Evolutionary conservation across 2,888 invertebrate species (phyloP).

Genomic region (Drosophila villosipedis): DNA sequence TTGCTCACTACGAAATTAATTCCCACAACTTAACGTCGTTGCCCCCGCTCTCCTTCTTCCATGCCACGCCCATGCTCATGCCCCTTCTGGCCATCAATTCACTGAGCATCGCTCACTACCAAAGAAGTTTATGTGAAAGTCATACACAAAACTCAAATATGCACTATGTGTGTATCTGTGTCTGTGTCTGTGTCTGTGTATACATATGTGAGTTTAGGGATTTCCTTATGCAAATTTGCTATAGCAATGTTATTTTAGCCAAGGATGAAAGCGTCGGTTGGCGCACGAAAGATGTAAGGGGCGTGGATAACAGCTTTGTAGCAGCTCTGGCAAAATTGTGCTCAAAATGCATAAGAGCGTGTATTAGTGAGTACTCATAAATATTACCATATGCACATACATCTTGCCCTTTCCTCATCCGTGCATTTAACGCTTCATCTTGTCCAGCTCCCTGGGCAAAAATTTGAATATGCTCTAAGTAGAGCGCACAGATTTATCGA

Average conservation of each 20-base stretch:
- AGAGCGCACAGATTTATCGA: slow-evolving; percentile 64
- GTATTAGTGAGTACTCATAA: slow-evolving; percentile 69
- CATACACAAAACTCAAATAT: slow-evolving; percentile 69
- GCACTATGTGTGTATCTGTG: slow-evolving; percentile 29
- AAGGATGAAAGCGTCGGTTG: slow-evolving; percentile 43
- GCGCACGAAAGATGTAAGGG: neutral
- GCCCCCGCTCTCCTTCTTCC: neutral
- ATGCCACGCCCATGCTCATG: neutral
- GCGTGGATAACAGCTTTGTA: slow-evolving; percentile 2
- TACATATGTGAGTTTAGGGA: slow-evolving; percentile 63
- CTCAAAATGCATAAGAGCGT: slow-evolving; percentile 67
- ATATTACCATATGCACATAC: slow-evolving; percentile 64
- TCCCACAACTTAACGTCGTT: slow-evolving; percentile 43
- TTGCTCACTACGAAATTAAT: slow-evolving; percentile 56
- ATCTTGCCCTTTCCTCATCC: slow-evolving; percentile 15
- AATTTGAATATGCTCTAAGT: slow-evolving; percentile 68
- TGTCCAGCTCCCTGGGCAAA: slow-evolving; percentile 36
- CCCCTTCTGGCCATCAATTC: neutral
- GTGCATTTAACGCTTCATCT: slow-evolving; percentile 15
- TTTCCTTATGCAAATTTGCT: slow-evolving; percentile 77
- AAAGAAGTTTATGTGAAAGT: slow-evolving; percentile 71
- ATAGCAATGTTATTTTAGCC: slow-evolving; percentile 68
- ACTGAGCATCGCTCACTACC: slow-evolving; percentile 35
- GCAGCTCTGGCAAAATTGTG: slow-evolving; percentile 57
- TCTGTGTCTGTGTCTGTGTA: slow-evolving; percentile 4